Evolutionary conservation across 2,797 vertebrate species (phyloP), one percentile per base, ranked within the genome.

Genomic region (Glossophaga mutica): DNA sequence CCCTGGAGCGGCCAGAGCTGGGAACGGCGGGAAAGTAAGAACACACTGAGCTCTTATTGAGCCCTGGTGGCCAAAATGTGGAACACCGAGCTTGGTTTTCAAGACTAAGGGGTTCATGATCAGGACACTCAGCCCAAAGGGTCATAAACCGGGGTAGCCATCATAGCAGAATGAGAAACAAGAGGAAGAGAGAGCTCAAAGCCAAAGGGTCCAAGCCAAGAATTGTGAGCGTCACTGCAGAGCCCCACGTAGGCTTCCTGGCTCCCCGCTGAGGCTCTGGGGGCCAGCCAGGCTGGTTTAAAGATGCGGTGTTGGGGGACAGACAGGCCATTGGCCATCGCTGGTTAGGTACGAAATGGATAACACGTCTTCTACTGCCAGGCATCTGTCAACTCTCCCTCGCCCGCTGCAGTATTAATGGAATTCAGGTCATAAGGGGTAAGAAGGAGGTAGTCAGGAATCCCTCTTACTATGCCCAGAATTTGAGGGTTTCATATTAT

Each of bases 401-500:
- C 91, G 82, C 32, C 74, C 57, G 29, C 57, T 42, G 57, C 77
- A 94, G 76, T 82, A 86, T 94, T 95, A 93, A 93, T 70, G 71
- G 92, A 96, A 96, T 97, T 96, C 79, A 67, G 67, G 90, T 95
- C 88, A 94, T 68, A 65, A 89, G 39, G 52, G 26, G 34, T 81
- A 89, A 87, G 57, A 67, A 87, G 37, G 52, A 92, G 32, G 78
- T 46, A 95, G 86, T 46, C 73, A 94, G 68, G 52, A 96, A 96
- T 94, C 59, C 42, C 81, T 97, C 52, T 93, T 34, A 71, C 48
- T 55, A 37, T 93, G 92, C 48, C 48, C 87, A 96, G 90, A 94
- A 91, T 95, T 74, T 93, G 91, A 97, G 89, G 9, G 50, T 91
- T 97, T 96, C 91, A 67, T 70, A 89, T 87, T 81, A 95, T 90